These are phyloP conservation scores for Balanococcus diminutus DNA, from an alignment of 2,888 invertebrate genomes.

Conservation along the genomic window DNA sequence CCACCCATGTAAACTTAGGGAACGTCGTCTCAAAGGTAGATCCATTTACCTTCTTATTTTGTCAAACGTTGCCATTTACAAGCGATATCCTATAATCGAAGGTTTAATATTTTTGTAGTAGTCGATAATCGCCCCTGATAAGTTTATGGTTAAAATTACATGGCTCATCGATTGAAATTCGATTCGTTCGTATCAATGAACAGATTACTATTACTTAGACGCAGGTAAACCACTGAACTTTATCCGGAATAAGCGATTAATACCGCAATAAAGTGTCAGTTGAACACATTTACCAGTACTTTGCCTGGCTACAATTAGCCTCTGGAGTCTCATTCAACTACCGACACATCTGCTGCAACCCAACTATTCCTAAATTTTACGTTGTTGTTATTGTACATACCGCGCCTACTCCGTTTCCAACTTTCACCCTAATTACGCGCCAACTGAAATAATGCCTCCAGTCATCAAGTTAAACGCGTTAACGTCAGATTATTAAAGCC, in stretches of 20 bases:
- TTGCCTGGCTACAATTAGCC: conserved; percentile 43
- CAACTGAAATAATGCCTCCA: conserved; percentile 47
- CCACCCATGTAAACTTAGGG: too few species aligned
- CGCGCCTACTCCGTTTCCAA: background rate
- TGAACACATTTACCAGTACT: conserved; percentile 45
- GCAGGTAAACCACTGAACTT: conserved; percentile 13
- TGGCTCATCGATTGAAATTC: background rate
- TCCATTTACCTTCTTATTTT: too few species aligned
- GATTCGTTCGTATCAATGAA: conserved; percentile 3
- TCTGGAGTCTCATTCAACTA: conserved; percentile 53
- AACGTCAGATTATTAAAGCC: conserved; percentile 53
- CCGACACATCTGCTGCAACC: conserved; percentile 50
- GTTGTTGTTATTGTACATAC: background rate
- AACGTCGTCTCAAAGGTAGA: too few species aligned
- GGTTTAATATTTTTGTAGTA: background rate
- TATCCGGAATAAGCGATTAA: conserved; percentile 48
- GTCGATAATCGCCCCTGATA: background rate
- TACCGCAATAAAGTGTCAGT: conserved; percentile 48
- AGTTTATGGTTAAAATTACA: background rate
- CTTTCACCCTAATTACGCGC: conserved; percentile 17
- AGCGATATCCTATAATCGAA: too few species aligned
- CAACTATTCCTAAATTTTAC: conserved; percentile 23
- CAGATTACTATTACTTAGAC: conserved; percentile 22
- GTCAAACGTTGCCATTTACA: too few species aligned
- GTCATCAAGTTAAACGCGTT: conserved; percentile 54